Conservation (phyloP, 2,888 invertebrate genomes). For the Endomychus coccineus region DNA sequence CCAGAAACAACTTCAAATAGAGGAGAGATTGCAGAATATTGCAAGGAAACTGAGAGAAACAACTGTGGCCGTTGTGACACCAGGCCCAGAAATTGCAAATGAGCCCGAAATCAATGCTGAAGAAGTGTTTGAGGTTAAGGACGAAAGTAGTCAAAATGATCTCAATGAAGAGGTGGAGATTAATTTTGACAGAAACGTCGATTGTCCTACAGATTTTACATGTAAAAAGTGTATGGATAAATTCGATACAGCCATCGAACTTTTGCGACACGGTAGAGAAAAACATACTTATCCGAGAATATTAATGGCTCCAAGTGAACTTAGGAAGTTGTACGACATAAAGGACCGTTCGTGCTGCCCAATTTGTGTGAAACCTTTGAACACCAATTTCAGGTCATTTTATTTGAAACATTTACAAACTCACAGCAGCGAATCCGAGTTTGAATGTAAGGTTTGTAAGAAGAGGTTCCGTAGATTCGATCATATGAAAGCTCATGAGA, state of each 20-base stretch:
- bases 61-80: too few species aligned
- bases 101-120: too few species aligned
- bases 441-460: conserved; percentile 11
- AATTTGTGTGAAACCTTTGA: conserved; percentile 7
- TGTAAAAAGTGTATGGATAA: conserved; percentile 8
- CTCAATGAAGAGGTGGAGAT: too few species aligned
- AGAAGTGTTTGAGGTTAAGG: too few species aligned
- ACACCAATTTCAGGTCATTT: conserved; percentile 1
- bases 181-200: too few species aligned
- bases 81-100: too few species aligned
- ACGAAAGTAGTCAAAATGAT: too few species aligned
- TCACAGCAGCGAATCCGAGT: conserved; percentile 6
- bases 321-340: conserved; percentile 6
- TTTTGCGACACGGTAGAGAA: conserved; percentile 7
- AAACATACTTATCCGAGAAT: conserved; percentile 12
- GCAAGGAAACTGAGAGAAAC: too few species aligned
- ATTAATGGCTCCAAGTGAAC: conserved; percentile 7
- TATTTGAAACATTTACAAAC: conserved; percentile 11
- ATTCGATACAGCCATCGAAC: conserved; percentile 7
- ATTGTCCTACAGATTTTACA: conserved; percentile 5
- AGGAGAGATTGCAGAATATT: too few species aligned
- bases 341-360: conserved; percentile 10
- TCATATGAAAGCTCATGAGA: conserved; percentile 12
- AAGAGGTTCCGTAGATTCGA: conserved; percentile 11
- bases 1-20: too few species aligned